A percentile compares a stretch with the other conserved stretches of the same genome.
Conservation (phyloP, 2,888 invertebrate genomes). For the Ochropleura plecta region DNA sequence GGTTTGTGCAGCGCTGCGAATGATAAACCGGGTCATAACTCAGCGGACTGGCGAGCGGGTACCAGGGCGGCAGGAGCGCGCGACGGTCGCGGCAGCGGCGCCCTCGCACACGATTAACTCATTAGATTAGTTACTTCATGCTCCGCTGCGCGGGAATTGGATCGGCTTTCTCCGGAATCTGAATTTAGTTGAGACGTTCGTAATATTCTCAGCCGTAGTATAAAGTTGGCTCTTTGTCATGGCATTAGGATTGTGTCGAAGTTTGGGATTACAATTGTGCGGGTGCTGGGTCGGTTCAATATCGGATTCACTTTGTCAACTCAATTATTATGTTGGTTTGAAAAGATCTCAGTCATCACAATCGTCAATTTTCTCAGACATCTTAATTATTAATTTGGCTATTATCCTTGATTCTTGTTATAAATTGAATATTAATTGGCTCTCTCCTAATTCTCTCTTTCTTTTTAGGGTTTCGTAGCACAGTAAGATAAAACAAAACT, state of each 20-base stretch:
- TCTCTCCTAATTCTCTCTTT: too few relatives aligned
- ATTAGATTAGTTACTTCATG: conserved; percentile 63
- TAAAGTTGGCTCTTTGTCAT: conserved; percentile 32
- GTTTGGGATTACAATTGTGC: conserved; percentile 21
- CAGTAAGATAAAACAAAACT: too few relatives aligned
- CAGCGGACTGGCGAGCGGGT: conserved; percentile 37
- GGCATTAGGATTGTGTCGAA: conserved; percentile 12
- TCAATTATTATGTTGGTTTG: background rate
- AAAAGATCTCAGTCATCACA: background rate
- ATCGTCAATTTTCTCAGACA: too few relatives aligned
- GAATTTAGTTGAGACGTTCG: conserved; percentile 56
- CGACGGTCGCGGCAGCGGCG: conserved; percentile 45
- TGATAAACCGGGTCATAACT: conserved; percentile 61
- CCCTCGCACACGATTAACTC: conserved; percentile 62
- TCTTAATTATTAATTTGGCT: background rate
- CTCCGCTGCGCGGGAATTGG: conserved; percentile 57
- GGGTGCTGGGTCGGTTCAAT: conserved; percentile 9
- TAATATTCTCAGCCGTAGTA: conserved; percentile 43
- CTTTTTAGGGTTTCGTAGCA: too few relatives aligned
- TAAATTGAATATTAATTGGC: background rate
- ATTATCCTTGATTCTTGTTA: background rate
- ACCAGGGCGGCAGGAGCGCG: conserved; percentile 28
- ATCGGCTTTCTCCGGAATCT: conserved; percentile 56
- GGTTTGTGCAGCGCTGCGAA: conserved; percentile 54
- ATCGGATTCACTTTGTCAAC: conserved; percentile 9